phyloP scores from a whole-genome alignment of 2,797 vertebrate genomes.

The Champsocephalus gunnari region DNA sequence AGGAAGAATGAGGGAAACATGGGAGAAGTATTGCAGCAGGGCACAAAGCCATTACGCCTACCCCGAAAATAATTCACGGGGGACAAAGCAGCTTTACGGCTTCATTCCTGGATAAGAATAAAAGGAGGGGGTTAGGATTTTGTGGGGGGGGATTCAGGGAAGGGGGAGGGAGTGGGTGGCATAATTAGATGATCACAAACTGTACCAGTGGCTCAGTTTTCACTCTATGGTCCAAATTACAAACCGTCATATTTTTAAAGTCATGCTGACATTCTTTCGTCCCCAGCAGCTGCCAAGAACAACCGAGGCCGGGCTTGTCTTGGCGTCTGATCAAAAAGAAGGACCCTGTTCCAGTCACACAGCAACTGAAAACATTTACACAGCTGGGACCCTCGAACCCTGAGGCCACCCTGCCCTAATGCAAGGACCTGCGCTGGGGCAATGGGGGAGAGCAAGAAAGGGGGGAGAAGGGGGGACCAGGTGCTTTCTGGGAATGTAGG shows the following conservation, averaged over 20 bases:
- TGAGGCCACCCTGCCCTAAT: constrained; percentile 86
- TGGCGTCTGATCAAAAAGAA: constrained; percentile 94
- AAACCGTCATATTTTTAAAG: constrained; percentile 95
- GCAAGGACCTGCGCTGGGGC: constrained; percentile 77
- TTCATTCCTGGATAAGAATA: constrained; percentile 88
- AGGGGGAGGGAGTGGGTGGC: constrained; percentile 66
- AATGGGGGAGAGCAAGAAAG: constrained; percentile 21
- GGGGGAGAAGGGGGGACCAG: constrained; percentile 50
- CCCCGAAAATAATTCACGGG: constrained; percentile 80
- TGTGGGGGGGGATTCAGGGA: constrained; percentile 54
- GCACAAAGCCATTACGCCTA: constrained; percentile 80
- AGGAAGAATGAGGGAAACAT: constrained; percentile 71
- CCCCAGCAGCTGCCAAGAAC: constrained; percentile 93
- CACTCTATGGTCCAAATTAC: constrained; percentile 92
- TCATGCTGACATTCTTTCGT: constrained; percentile 97
- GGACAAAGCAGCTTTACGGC: constrained; percentile 79
- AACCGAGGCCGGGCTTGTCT: constrained; percentile 93
- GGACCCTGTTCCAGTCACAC: constrained; percentile 91
- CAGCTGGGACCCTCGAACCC: constrained; percentile 94
- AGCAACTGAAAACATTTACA: constrained; percentile 99
- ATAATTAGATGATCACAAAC: constrained; percentile 91
- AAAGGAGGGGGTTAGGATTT: constrained; percentile 76
- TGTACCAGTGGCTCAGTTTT: constrained; percentile 90
- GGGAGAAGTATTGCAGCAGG: constrained; percentile 73
- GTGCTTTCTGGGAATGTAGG: constrained; percentile 74